Conservation (phyloP, 2,888 invertebrate genomes). For the Lochmaea capreae region DNA sequence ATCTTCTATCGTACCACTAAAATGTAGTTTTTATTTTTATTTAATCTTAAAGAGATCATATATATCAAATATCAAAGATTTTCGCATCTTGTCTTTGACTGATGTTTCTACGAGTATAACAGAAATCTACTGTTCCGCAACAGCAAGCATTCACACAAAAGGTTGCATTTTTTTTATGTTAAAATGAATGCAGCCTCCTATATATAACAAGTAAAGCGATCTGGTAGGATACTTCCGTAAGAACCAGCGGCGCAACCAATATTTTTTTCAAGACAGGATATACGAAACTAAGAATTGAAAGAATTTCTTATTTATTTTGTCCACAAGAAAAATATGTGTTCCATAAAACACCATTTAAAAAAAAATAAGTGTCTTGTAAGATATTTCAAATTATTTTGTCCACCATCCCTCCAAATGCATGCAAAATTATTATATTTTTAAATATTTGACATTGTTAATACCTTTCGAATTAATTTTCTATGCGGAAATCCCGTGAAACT, state of each 20-base stretch:
- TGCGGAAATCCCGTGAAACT: background rate
- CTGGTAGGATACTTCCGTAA: slow-evolving; percentile 45
- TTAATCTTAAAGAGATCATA: background rate
- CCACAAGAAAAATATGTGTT: too few relatives aligned
- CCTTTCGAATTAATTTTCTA: too few relatives aligned
- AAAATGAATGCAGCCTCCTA: slow-evolving; percentile 42
- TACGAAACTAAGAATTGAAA: background rate
- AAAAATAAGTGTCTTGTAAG: too few relatives aligned
- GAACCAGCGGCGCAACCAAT: slow-evolving; percentile 24
- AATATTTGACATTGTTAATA: too few relatives aligned
- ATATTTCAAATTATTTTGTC: too few relatives aligned
- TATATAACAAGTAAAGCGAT: slow-evolving; percentile 31
- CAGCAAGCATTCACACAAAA: slow-evolving; percentile 48
- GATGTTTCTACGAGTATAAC: slow-evolving; percentile 41
- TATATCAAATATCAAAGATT: slow-evolving; percentile 25
- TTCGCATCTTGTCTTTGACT: slow-evolving; percentile 28
- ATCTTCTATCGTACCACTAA: too few relatives aligned
- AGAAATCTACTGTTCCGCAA: slow-evolving; percentile 52
- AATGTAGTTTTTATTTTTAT: background rate
- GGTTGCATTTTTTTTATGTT: slow-evolving; percentile 51
- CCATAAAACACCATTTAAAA: too few relatives aligned
- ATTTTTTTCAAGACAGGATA: background rate
- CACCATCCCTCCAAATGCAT: too few relatives aligned
- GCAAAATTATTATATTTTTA: too few relatives aligned
- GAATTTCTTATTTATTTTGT: too few relatives aligned